These are phyloP conservation scores for Coendou prehensilis DNA, from an alignment of 2,797 vertebrate species.

Conservation along the genomic window DNA sequence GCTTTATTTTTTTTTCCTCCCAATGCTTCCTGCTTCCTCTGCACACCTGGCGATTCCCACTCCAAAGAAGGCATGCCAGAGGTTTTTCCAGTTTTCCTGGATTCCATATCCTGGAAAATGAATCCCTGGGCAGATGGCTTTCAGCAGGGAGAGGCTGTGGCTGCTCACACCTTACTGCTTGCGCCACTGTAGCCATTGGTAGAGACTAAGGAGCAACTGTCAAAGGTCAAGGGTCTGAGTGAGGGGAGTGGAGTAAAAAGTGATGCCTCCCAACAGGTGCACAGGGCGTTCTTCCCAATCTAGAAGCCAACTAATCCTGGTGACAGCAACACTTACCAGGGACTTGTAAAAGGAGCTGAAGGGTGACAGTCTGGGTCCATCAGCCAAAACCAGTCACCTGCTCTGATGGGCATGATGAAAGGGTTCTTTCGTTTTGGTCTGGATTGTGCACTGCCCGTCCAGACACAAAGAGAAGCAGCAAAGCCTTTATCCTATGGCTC, in stretches of 20 bases:
- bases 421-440: conserved; percentile 71
- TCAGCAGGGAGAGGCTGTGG: not conserved
- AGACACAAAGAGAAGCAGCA: conserved; percentile 60
- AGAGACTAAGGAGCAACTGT: conserved; percentile 3
- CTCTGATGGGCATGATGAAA: conserved; percentile 67
- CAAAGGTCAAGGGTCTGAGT: not conserved
- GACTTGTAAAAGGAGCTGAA: conserved; percentile 55
- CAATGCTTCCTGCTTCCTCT: not conserved
- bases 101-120: not conserved
- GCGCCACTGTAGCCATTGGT: not conserved
- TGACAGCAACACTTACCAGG: not conserved
- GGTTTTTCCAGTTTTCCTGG: not conserved
- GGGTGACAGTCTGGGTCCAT: conserved; percentile 52
- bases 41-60: not conserved
- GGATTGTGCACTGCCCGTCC: conserved; percentile 48
- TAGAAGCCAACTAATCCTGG: not conserved
- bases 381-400: conserved; percentile 61
- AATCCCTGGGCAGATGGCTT: not conserved
- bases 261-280: not conserved
- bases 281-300: not conserved
- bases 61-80: not conserved
- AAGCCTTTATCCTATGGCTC: not conserved
- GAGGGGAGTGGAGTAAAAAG: not conserved
- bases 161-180: not conserved
- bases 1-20: not conserved